These are phyloP conservation scores for Porites rus DNA, from an alignment of 92 coral and sea anemone species.

Conservation along the genomic window DNA sequence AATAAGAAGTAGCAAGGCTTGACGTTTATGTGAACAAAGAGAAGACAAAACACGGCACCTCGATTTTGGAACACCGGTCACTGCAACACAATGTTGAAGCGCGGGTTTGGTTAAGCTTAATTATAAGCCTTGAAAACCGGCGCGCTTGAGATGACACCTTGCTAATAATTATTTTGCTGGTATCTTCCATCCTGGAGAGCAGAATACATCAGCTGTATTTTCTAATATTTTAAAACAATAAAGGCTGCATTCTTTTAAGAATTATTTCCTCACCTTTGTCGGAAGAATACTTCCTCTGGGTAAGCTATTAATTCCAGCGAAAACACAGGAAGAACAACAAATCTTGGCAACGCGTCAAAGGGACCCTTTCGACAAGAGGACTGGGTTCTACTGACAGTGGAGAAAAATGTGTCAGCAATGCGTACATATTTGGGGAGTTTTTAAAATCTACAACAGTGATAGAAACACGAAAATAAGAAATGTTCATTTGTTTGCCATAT, in stretches of 20 bases:
- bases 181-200: neutral
- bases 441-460: too few species aligned
- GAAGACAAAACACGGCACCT: neutral
- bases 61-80: neutral
- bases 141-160: neutral
- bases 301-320: neutral
- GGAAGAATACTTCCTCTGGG: neutral
- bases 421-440: neutral
- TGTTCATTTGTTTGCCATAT: too few species aligned
- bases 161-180: neutral
- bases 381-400: too few species aligned
- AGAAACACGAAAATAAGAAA: too few species aligned
- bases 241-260: neutral
- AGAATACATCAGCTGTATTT: constrained; percentile 3
- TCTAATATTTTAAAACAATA: too few species aligned
- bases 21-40: neutral
- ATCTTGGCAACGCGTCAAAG: neutral
- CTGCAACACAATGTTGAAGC: neutral
- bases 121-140: neutral
- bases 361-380: too few species aligned
- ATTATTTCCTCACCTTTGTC: constrained; percentile 19
- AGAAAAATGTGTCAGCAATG: constrained; percentile 14
- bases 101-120: neutral
- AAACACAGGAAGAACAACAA: neutral
- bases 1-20: neutral